Percentiles rank a stretch among this genome's conserved stretches.
These are phyloP conservation scores for Otus scops DNA, from an alignment of 2,797 vertebrate genomes.

Conservation along the genomic window DNA sequence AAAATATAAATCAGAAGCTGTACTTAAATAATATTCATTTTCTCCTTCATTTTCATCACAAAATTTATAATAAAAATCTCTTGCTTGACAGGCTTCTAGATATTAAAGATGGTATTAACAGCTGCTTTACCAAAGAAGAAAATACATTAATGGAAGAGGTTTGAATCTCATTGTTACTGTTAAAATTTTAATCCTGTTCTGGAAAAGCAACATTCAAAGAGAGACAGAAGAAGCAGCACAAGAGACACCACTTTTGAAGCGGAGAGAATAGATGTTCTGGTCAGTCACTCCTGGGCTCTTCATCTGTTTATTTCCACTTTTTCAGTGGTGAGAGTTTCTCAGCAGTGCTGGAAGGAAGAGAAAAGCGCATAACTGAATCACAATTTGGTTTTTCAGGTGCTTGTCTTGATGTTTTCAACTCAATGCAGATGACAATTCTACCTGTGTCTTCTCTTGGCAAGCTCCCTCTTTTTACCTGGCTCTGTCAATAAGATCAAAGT, in stretches of 20 bases:
- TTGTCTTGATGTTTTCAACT: neutral
- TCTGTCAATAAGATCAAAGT: neutral
- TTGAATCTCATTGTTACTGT: neutral
- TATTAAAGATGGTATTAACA: neutral
- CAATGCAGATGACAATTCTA: neutral
- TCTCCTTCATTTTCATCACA: neutral
- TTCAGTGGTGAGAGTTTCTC: neutral
- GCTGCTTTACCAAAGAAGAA: neutral
- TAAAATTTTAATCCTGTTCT: neutral
- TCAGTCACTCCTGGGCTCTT: neutral
- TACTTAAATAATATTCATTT: neutral
- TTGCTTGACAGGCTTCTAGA: neutral
- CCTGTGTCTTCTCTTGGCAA: neutral
- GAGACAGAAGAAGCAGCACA: neutral
- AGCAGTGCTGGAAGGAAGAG: neutral
- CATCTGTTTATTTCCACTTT: neutral
- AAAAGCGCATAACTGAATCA: neutral
- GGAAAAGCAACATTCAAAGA: neutral
- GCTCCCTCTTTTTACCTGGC: neutral
- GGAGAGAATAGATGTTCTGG: neutral
- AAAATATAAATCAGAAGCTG: neutral
- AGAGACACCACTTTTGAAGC: neutral
- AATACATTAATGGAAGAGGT: neutral
- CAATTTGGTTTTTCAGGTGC: neutral
- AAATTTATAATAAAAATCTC: neutral